These are phyloP conservation scores for Yponomeuta malinellus DNA, from an alignment of 2,888 invertebrate species.

Conservation along the genomic window DNA sequence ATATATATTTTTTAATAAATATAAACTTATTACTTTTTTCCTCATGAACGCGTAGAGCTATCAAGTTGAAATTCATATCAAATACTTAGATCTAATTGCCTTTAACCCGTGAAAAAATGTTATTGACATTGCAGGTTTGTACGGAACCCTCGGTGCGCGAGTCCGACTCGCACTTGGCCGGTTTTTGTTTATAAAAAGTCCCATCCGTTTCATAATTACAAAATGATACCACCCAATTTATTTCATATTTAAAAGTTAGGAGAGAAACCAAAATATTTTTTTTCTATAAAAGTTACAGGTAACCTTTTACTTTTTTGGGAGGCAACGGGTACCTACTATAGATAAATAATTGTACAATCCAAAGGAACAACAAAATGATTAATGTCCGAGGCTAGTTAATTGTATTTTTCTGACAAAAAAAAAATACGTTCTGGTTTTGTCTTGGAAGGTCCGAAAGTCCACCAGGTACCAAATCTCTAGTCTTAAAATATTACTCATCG, in stretches of 20 bases:
- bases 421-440: slow-evolving; percentile 62
- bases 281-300: slow-evolving; percentile 20
- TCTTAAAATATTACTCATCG: slow-evolving; percentile 75
- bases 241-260: slow-evolving; percentile 30
- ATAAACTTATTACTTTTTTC: no score
- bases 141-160: no score
- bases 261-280: slow-evolving; percentile 44
- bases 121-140: no score
- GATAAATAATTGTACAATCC: slow-evolving; percentile 66
- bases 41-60: no score
- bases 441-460: slow-evolving; percentile 47
- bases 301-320: slow-evolving; percentile 32
- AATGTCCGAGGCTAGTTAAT: slow-evolving; percentile 66
- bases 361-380: slow-evolving; percentile 62
- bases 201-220: not conserved
- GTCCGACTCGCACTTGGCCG: no score
- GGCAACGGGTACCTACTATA: slow-evolving; percentile 32
- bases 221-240: not conserved
- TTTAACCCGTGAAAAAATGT: no score
- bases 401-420: slow-evolving; percentile 71
- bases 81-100: no score
- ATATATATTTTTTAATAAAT: no score
- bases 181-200: no score
- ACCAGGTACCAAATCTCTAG: slow-evolving; percentile 72
- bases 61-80: no score